phyloP scores from a whole-genome alignment of 2,888 invertebrate genomes.

The Andrena camellia region DNA sequence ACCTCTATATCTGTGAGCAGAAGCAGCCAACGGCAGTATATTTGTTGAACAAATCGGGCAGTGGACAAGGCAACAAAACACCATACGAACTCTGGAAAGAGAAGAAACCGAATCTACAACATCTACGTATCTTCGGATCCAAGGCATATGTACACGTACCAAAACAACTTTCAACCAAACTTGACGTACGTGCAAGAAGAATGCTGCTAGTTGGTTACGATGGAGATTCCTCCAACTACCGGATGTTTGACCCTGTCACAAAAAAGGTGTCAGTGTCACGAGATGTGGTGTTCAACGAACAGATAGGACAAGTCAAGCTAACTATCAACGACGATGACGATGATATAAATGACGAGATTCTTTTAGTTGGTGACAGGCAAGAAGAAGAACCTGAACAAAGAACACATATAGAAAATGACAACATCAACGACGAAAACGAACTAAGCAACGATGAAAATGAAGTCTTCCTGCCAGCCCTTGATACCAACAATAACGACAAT shows the following conservation, averaged over 20 bases:
- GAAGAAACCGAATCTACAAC: neutral
- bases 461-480: neutral
- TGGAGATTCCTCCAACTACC: neutral
- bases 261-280: too few species aligned
- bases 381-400: too few species aligned
- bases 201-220: neutral
- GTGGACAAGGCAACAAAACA: neutral
- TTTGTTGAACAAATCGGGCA: fast-evolving
- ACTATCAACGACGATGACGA: too few species aligned
- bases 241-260: neutral
- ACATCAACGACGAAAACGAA: too few species aligned
- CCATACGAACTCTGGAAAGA: neutral
- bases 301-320: too few species aligned
- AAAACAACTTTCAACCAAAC: neutral
- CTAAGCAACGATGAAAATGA: too few species aligned
- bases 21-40: neutral
- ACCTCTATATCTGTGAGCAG: too few species aligned
- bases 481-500: too few species aligned
- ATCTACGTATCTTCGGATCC: neutral
- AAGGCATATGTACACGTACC: neutral
- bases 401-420: too few species aligned
- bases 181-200: neutral
- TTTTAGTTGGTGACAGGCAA: too few species aligned
- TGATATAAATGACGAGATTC: too few species aligned
- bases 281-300: too few species aligned